Base-by-base conservation (phyloP, 2,797 vertebrate species). In the Coregonus sp. region DNA sequence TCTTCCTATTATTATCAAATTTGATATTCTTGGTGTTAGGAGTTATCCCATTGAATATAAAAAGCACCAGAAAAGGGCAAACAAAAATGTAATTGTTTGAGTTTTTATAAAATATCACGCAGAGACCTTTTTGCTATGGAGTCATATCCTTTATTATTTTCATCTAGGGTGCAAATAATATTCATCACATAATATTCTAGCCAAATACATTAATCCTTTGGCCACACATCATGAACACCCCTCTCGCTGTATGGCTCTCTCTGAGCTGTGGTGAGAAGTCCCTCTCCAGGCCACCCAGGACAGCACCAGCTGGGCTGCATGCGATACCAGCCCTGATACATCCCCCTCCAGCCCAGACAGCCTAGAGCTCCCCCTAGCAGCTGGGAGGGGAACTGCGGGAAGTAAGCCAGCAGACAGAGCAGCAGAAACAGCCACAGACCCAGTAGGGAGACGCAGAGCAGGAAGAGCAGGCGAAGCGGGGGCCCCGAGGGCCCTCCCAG, bases 271-370 rank as follows among this genome's bases (percentile, higher is more conserved):
- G 29, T 50, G 31, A 97, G 93, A 35, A 97, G 92, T 82, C 96
- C 96, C 0, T 90, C 78, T 29, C 96, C 96, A 0, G 96, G 96
- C 69, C 94, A 93, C 3, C 96, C 96, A 0, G 96, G 97, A 70
- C 96, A 97, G 89, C 89, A 97, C 94, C 95, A 95, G 78, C 90
- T 90, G 63, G 94, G 93, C 61, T 91, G 92, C 69, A 89, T 84
- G 56, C 93, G 92, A 81, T 96, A 97, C 95, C 96, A 98, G 77
- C 94, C 95, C 69, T 95, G 95, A 76, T 98, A 97, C 47, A 96
- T 94, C 15, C 94, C 94, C 77, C 94, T 92, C 95, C 95, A 96
- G 86, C 91, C 93, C 54, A 96, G 87, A 67, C 94, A 95, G 37
- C 96, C 97, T 1, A 96, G 85, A 6, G 96, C 96, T 0, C 96